Base-by-base conservation (phyloP, 2,888 invertebrate genomes). In the Cerastoderma edule region DNA sequence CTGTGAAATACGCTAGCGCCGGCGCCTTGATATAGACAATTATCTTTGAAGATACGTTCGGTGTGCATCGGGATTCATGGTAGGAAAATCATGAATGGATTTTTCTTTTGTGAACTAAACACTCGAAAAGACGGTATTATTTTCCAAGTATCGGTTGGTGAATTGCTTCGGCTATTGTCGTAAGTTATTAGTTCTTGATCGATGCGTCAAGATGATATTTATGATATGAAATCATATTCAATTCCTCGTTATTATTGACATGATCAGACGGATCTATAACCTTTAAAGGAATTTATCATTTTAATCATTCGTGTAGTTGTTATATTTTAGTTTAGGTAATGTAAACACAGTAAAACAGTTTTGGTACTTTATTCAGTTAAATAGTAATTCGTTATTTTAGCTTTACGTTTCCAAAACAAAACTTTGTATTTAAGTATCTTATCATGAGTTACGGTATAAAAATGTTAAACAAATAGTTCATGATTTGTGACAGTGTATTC, bases 21-120 rank as follows among this genome's bases (percentile, higher is more conserved):
- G 39, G 35, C 60, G 39, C 39, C 35, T 24, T 33, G 60, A 39
- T 39, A 60, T 60, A 60, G 39, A 60, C 39, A 22, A 39, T 39
- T 39, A 39, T n/a, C 24, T 39, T 39, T 39, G n/a, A 6, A 60
- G 32, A 22, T 22, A 39, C 33, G 24, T 32, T 60, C 60, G 35
- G n/a, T 28, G 39, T 60, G 27, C 27, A 24, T 19, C 22, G 28
- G 6, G n/a, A 35, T 8, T 8, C 24, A 10, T 39, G 22, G 10
- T 60, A 22, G 22, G 33, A 60, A 60, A 39, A 16, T 27, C n/a
- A 60, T 60, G 22, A 60, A 22, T 24, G 16, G 8, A 60, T 16
- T 27, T 35, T 16, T n/a, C 24, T n/a, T n/a, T 16, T 33, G n/a
- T 57, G 28, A 54, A 54, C 19, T 28, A 16, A 28, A 54, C 16